Base-by-base conservation (phyloP, 2,113 vertebrate genomes). In the Aphelocoma coerulescens region DNA sequence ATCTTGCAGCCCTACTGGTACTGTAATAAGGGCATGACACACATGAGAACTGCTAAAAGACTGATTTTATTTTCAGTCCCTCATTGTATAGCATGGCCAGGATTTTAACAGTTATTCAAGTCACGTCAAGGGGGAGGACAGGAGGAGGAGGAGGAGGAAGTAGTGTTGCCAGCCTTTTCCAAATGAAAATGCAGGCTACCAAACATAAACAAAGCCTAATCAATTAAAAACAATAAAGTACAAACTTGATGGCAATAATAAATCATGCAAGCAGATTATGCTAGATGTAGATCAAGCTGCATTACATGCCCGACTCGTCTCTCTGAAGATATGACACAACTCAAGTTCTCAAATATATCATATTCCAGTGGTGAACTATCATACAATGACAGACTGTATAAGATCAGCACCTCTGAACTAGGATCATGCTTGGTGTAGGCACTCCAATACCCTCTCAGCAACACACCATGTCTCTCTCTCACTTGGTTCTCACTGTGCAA, bases 11-110 rank as follows among this genome's bases (percentile, higher is more conserved):
- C 61, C 44, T 72, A 24, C 44, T 58, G 27, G 28, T 92, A 37
- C 73, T 68, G 46, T 46, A 93, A 89, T 73, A 89, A 93, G 83
- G 79, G 83, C 83, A 95, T 27, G 68, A 84, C 66, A 96, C 59
- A 65, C n/a, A 68, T 5, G 16, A 94, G 61, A 86, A 80, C 61
- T 68, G 41, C 57, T 78, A 39, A 49, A 67, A 92, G 73, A 89
- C 28, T 49, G 32, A 46, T 81, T 84, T 86, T 72, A 71, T 91
- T 92, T 89, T 69, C 62, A 68, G n/a, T 62, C 37, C 44, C 15
- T 54, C 52, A 32, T 49, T 5, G 1, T 12, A 83, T 7, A 67
- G 48, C 32, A 46, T 1, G 0, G 41, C 13, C 66, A 63, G 52
- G 54, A 86, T 78, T 75, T 54, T 21, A 75, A 66, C 52, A 86